A percentile compares a stretch with the other conserved stretches of the same genome.
phyloP scores from a whole-genome alignment of 1,140 invertebrate genomes.

The Mya arenaria region DNA sequence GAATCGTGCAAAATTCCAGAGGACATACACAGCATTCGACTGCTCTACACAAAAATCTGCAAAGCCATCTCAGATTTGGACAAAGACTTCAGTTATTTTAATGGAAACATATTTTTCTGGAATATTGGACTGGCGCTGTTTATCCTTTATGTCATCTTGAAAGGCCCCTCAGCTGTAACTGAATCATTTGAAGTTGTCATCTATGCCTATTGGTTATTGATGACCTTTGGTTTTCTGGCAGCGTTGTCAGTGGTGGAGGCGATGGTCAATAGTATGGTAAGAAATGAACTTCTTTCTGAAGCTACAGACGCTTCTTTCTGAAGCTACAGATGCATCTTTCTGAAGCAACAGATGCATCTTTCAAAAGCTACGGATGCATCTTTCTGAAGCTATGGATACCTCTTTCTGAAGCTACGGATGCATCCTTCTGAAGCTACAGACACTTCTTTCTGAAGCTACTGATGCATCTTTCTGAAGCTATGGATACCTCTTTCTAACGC shows the following conservation, averaged over 20 bases:
- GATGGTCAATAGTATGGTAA: slow-evolving; percentile 4
- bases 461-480: too few species aligned
- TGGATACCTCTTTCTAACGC: too few species aligned
- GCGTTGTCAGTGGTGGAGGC: neutral
- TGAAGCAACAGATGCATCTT: too few species aligned
- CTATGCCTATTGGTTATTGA: neutral
- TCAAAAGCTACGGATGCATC: too few species aligned
- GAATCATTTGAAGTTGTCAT: neutral
- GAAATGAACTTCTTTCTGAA: neutral
- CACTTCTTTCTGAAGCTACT: too few species aligned
- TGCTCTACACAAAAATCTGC: neutral
- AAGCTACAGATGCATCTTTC: too few species aligned
- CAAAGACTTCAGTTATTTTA: slow-evolving; percentile 1
- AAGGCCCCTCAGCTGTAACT: neutral
- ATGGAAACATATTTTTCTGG: slow-evolving; percentile 2
- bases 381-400: too few species aligned
- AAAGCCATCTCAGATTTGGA: neutral
- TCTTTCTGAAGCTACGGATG: too few species aligned
- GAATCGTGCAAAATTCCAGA: neutral
- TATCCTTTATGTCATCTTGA: neutral
- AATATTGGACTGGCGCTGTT: neutral
- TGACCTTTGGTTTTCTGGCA: neutral
- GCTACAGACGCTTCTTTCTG: too few species aligned
- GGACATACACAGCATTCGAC: neutral
- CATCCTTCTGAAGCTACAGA: too few species aligned